A percentile compares a stretch with the other conserved stretches of the same genome.
Conservation (phyloP, 2,113 vertebrate genomes). For the Bettongia penicillata region DNA sequence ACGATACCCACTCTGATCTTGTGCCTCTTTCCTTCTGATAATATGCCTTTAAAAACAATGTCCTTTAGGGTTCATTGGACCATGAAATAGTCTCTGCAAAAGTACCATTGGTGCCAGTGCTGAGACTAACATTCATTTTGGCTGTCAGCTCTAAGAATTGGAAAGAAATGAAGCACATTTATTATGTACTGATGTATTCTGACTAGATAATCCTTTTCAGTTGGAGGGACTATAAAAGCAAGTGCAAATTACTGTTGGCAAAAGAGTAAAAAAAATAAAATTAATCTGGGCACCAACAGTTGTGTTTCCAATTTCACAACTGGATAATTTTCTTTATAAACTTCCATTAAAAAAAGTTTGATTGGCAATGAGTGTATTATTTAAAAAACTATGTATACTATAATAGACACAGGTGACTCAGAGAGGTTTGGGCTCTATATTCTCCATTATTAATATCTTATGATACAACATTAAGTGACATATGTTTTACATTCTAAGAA, state of each 20-base stretch:
- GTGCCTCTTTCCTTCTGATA: conserved; percentile 81
- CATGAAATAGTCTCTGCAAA: conserved; percentile 88
- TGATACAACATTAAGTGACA: background rate
- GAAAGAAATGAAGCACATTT: conserved; percentile 86
- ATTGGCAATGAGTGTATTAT: conserved; percentile 63
- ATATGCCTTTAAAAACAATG: conserved; percentile 86
- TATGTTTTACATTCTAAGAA: background rate
- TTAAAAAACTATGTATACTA: conserved; percentile 79
- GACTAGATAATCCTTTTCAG: conserved; percentile 85
- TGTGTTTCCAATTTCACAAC: conserved; percentile 85
- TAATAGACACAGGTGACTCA: conserved; percentile 55
- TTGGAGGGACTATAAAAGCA: conserved; percentile 80
- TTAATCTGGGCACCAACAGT: conserved; percentile 74
- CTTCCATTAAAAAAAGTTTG: conserved; percentile 80
- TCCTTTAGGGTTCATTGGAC: conserved; percentile 88
- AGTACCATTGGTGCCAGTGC: conserved; percentile 76
- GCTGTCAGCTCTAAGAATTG: conserved; percentile 84
- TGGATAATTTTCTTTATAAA: conserved; percentile 85
- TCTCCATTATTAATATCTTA: conserved; percentile 48
- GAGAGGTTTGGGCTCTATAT: background rate
- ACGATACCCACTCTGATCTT: conserved; percentile 66
- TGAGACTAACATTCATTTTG: conserved; percentile 85
- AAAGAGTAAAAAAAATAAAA: conserved; percentile 76
- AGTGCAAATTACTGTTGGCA: conserved; percentile 80
- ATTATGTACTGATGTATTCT: conserved; percentile 85